Evolutionary conservation across 2,888 invertebrate genomes (phyloP).

Genomic region (Julus scanicus): DNA sequence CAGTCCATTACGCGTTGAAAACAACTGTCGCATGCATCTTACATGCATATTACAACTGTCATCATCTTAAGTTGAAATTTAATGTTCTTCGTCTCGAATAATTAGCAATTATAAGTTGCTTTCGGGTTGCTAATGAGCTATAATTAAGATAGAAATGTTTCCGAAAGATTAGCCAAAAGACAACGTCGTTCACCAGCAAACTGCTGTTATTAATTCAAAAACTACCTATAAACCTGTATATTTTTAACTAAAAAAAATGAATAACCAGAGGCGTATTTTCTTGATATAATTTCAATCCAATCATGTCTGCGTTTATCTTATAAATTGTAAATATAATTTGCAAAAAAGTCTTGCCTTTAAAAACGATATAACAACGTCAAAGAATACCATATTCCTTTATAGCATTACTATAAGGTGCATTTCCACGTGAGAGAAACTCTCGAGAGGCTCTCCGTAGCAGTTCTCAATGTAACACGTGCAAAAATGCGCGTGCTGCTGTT

Average conservation of each 20-base stretch:
- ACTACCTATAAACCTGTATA: background rate
- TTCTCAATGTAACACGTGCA: no score
- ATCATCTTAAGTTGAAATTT: background rate
- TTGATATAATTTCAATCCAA: background rate
- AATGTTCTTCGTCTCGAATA: background rate
- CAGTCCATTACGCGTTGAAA: slow-evolving; percentile 3
- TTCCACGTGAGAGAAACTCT: no score
- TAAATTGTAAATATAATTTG: no score
- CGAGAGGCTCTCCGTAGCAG: no score
- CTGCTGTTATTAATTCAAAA: background rate
- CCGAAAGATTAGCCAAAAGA: background rate
- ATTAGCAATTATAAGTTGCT: slow-evolving; percentile 16
- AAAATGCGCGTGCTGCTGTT: no score
- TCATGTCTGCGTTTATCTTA: background rate
- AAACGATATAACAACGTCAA: no score
- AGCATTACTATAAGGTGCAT: no score
- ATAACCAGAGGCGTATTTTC: background rate
- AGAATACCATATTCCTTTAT: background rate
- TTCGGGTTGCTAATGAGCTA: background rate
- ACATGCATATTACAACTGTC: slow-evolving; percentile 1
- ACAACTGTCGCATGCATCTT: background rate
- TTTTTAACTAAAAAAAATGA: background rate
- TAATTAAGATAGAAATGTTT: slow-evolving; percentile 24
- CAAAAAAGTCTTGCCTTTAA: no score
- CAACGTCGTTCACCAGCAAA: background rate